These are phyloP conservation scores for Triplophysa yarkandensis DNA, from an alignment of 2,797 vertebrate species.

Conservation along the genomic window DNA sequence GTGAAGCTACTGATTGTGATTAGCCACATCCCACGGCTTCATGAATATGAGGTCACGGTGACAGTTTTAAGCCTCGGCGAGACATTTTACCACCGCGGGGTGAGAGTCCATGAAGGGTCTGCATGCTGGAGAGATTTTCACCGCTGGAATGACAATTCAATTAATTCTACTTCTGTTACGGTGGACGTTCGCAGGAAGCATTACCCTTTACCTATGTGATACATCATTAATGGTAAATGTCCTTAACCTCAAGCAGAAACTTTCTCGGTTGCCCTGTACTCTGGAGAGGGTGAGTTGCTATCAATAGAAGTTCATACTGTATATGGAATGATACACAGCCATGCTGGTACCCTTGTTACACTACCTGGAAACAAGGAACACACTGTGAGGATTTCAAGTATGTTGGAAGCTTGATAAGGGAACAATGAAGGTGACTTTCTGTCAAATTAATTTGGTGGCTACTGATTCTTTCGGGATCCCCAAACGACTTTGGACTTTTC, in stretches of 20 bases:
- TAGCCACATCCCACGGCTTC: slow-evolving; percentile 20
- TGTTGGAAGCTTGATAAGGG: not conserved
- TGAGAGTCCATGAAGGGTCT: not conserved
- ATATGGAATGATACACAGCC: slow-evolving; percentile 6
- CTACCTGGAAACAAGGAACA: not conserved
- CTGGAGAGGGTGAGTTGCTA: slow-evolving; percentile 19
- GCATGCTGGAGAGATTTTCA: not conserved
- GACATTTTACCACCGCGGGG: slow-evolving; percentile 1
- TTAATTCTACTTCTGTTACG: slow-evolving; percentile 33
- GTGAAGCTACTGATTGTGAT: slow-evolving; percentile 31
- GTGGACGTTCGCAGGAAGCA: not conserved
- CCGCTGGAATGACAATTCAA: slow-evolving; percentile 34
- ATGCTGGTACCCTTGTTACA: not conserved
- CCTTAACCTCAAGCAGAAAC: slow-evolving; percentile 8
- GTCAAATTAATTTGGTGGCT: slow-evolving; percentile 5
- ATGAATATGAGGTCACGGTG: slow-evolving; percentile 19
- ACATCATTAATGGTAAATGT: slow-evolving; percentile 23
- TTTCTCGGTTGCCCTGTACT: not conserved
- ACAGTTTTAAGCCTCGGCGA: slow-evolving; percentile 8
- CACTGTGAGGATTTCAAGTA: slow-evolving; percentile 7
- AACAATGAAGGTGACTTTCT: slow-evolving; percentile 2
- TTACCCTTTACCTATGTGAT: not conserved
- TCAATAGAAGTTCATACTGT: slow-evolving; percentile 24
- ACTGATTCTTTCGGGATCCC: not conserved
- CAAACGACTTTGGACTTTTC: not conserved